A percentile compares a stretch with the other conserved stretches of the same genome.
Evolutionary conservation across 2,797 vertebrate species (phyloP).

Genomic region (Dipus sagitta): DNA sequence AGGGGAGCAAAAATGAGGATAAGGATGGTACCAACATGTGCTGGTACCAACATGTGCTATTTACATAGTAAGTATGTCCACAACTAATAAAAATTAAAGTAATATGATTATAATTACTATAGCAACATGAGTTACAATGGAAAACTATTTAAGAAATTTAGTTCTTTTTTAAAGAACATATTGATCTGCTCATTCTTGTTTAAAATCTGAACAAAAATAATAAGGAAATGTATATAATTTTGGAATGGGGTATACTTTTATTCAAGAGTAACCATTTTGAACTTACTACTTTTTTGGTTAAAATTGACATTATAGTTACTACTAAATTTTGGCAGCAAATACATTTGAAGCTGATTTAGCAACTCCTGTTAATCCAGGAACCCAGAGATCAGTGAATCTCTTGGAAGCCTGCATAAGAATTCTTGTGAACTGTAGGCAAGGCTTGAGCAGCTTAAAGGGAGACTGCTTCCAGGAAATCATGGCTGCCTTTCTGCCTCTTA

Average conservation of each 20-base stretch:
- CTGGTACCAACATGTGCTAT: too few relatives aligned
- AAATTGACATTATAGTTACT: constrained; percentile 90
- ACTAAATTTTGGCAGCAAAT: constrained; percentile 90
- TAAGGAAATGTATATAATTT: background rate
- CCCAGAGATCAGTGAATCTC: constrained; percentile 92
- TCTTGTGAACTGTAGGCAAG: constrained; percentile 89
- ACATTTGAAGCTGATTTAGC: constrained; percentile 92
- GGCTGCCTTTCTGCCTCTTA: constrained; percentile 83
- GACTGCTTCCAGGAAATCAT: constrained; percentile 88
- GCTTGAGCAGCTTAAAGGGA: constrained; percentile 91
- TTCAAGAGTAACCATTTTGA: background rate
- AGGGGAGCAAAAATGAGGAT: too few relatives aligned
- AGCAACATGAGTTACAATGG: background rate
- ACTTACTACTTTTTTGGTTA: constrained; percentile 72
- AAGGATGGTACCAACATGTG: too few relatives aligned
- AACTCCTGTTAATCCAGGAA: constrained; percentile 92
- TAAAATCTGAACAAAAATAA: background rate
- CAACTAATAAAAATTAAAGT: background rate
- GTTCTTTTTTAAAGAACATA: background rate
- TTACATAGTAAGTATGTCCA: too few relatives aligned
- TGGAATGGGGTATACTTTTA: background rate
- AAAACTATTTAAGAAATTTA: background rate
- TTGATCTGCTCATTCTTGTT: background rate
- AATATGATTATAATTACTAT: background rate
- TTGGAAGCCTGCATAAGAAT: constrained; percentile 90